Conservation (phyloP, 2,888 invertebrate species). For the Phyllotreta striolata region DNA sequence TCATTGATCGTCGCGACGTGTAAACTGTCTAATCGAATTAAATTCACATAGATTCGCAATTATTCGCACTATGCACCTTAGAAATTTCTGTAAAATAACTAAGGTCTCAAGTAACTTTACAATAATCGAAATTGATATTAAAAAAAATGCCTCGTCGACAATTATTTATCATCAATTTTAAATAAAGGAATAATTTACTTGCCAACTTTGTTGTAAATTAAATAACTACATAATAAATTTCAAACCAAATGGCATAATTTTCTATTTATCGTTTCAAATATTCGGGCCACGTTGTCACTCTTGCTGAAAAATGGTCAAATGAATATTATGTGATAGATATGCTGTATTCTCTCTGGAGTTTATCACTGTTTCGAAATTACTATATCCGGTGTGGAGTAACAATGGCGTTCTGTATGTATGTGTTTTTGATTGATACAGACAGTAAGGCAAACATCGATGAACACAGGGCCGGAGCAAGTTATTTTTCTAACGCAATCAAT, state of each 20-base stretch:
- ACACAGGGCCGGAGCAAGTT: not conserved
- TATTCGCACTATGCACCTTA: conserved; percentile 5
- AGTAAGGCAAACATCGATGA: conserved; percentile 28
- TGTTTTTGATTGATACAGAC: conserved; percentile 34
- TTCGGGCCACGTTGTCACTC: too few species aligned
- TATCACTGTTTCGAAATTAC: conserved; percentile 35
- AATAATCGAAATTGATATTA: too few species aligned
- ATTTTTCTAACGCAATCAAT: not conserved
- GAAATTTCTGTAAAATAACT: not conserved
- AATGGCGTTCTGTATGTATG: conserved; percentile 32
- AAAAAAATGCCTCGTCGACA: too few species aligned
- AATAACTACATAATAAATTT: too few species aligned
- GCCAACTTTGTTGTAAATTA: too few species aligned
- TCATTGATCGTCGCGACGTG: conserved; percentile 16
- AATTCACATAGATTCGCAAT: conserved; percentile 8
- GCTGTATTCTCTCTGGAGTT: conserved; percentile 21
- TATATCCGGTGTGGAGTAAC: conserved; percentile 37
- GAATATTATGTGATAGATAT: conserved; percentile 15
- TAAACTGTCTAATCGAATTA: conserved; percentile 4
- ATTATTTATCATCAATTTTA: too few species aligned
- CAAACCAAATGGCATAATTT: too few species aligned
- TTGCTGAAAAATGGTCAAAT: conserved; percentile 16
- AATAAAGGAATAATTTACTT: too few species aligned
- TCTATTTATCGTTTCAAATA: too few species aligned
- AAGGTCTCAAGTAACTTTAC: too few species aligned